Conservation (phyloP, 2,797 vertebrate genomes). For the Onychomys arenicola region DNA sequence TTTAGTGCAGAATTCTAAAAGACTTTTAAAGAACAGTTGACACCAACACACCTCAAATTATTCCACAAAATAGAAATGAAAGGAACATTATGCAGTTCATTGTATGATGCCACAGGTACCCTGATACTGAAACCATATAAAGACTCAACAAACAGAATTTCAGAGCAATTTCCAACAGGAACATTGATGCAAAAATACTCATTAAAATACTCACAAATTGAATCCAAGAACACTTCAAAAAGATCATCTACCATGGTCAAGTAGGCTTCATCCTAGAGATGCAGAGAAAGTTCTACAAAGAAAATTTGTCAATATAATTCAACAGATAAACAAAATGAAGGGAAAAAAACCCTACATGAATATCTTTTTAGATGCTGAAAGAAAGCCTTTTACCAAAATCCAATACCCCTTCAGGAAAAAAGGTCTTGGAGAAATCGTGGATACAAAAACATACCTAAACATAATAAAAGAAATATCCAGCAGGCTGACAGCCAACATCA, state of each 20-base stretch:
- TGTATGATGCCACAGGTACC: background rate
- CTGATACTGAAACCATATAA: background rate
- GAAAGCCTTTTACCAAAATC: background rate
- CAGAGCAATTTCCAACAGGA: background rate
- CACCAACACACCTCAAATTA: background rate
- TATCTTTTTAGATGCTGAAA: background rate
- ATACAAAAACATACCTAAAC: background rate
- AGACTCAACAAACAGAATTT: background rate
- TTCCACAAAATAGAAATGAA: background rate
- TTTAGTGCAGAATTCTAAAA: background rate
- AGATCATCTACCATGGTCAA: background rate
- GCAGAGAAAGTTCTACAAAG: background rate
- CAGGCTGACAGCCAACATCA: background rate
- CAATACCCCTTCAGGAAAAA: background rate
- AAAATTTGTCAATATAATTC: background rate
- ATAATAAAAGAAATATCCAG: background rate
- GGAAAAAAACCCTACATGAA: accelerated
- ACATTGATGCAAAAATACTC: background rate
- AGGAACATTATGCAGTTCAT: background rate
- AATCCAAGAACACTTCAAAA: background rate
- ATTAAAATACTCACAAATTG: background rate
- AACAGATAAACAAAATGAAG: background rate
- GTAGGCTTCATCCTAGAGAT: background rate
- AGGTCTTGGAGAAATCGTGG: background rate
- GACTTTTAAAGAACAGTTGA: background rate